Evolutionary conservation across 2,888 invertebrate species (phyloP).

Genomic region (Quadriops clusia): DNA sequence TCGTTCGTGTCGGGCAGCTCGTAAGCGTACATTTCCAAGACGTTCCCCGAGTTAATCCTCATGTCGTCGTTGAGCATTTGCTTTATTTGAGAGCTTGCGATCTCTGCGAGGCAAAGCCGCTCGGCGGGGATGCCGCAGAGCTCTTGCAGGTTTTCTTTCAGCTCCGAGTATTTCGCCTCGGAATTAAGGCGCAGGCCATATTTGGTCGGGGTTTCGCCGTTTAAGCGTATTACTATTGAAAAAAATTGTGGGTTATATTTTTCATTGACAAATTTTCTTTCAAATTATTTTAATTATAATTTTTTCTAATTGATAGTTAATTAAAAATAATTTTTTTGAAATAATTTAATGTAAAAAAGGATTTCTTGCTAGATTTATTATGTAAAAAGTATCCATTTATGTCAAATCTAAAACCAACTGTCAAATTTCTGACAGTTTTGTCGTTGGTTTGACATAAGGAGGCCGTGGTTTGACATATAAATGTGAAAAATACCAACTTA

Average conservation of each 20-base stretch:
- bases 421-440: too few relatives aligned
- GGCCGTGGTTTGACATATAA: too few relatives aligned
- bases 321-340: too few relatives aligned
- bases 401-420: too few relatives aligned
- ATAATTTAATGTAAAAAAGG: too few relatives aligned
- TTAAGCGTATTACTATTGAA: constrained; percentile 55
- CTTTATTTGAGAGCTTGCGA: constrained; percentile 57
- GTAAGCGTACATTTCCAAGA: constrained; percentile 54
- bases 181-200: constrained; percentile 76
- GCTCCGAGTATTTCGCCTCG: constrained; percentile 65
- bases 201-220: constrained; percentile 72
- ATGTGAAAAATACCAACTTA: too few relatives aligned
- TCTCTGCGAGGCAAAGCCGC: constrained; percentile 60
- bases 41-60: constrained; percentile 40
- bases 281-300: too few relatives aligned
- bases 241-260: too few relatives aligned
- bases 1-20: constrained; percentile 46
- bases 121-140: constrained; percentile 48
- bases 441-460: too few relatives aligned
- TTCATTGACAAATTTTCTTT: constrained; percentile 1
- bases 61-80: constrained; percentile 40
- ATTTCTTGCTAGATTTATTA: too few relatives aligned
- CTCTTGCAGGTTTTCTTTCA: constrained; percentile 58
- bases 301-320: too few relatives aligned
- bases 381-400: too few relatives aligned